Evolutionary conservation across 92 coral and sea anemone genomes (phyloP).

Genomic region (Phymanthus crucifer): DNA sequence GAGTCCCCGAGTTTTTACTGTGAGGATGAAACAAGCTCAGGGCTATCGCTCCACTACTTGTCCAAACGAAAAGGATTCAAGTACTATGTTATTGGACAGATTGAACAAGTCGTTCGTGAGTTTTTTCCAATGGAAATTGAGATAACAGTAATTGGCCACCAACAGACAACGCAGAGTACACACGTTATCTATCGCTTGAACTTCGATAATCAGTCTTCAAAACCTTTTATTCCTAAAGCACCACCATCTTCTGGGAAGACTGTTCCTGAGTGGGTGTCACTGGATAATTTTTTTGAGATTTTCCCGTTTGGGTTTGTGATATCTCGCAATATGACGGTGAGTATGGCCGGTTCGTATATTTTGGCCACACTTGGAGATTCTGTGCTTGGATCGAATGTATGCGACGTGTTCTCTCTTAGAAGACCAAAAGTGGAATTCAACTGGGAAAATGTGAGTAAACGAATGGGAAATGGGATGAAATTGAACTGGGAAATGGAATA

Average conservation of each 20-base stretch:
- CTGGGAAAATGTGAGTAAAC: conserved; percentile 72
- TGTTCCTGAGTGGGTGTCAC: conserved; percentile 4
- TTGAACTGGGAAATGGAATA: no score
- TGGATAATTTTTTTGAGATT: conserved; percentile 58
- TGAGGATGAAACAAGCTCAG: conserved; percentile 72
- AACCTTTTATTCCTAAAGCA: conserved; percentile 44
- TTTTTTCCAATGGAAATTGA: conserved; percentile 59
- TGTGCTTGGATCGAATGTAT: conserved; percentile 46
- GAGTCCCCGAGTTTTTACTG: conserved; percentile 77
- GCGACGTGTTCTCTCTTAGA: conserved; percentile 53
- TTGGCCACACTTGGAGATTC: conserved; percentile 50
- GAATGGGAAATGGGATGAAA: neutral
- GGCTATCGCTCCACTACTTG: conserved; percentile 65
- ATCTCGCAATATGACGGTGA: conserved; percentile 51
- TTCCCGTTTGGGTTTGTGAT: conserved; percentile 80
- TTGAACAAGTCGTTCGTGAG: conserved; percentile 59
- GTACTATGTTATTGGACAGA: conserved; percentile 77
- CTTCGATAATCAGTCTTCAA: conserved; percentile 64
- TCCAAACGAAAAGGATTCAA: conserved; percentile 62
- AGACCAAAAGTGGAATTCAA: conserved; percentile 73
- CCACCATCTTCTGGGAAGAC: conserved; percentile 5
- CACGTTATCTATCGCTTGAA: conserved; percentile 55
- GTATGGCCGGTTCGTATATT: conserved; percentile 58
- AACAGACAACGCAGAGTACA: conserved; percentile 24
- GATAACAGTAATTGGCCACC: conserved; percentile 39